Percentiles rank a stretch among this genome's conserved stretches.
Conservation (phyloP, 2,797 vertebrate species). For the Rhinatrema bivittatum region DNA sequence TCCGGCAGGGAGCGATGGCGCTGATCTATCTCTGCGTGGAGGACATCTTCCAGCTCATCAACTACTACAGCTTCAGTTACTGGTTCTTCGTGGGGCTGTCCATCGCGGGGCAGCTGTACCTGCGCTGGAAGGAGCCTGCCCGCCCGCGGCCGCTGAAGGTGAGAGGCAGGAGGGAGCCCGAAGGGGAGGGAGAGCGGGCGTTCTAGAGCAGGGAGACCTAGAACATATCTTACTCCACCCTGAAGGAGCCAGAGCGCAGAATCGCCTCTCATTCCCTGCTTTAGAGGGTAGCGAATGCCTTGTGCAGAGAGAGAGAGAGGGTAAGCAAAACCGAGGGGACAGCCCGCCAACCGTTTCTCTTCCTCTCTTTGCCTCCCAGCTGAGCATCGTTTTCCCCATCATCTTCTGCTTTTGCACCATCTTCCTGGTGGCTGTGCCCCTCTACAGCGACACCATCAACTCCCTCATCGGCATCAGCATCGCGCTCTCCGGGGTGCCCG, state of each 20-base stretch:
- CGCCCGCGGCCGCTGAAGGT: slow-evolving; percentile 79
- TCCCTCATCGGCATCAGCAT: slow-evolving; percentile 83
- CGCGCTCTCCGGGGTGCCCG: slow-evolving; percentile 76
- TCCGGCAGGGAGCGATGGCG: slow-evolving; percentile 70
- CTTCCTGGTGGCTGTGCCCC: slow-evolving; percentile 84
- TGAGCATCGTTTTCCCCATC: slow-evolving; percentile 78
- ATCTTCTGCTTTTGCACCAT: slow-evolving; percentile 81
- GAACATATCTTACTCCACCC: no score
- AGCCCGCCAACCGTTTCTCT: not conserved
- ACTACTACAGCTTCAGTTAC: slow-evolving; percentile 95
- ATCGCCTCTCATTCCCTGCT: no score
- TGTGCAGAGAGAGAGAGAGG: no score
- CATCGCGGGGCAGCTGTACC: slow-evolving; percentile 80
- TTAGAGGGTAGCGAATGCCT: no score
- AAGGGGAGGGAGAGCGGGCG: no score
- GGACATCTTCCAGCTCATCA: slow-evolving; percentile 85
- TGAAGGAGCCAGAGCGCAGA: no score
- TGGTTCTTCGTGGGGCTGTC: slow-evolving; percentile 92
- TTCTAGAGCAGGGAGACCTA: no score
- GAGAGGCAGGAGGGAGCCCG: not conserved
- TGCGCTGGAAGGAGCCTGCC: slow-evolving; percentile 83
- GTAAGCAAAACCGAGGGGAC: no score
- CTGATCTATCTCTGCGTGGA: slow-evolving; percentile 84
- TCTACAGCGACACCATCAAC: slow-evolving; percentile 82
- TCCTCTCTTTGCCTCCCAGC: slow-evolving; percentile 40